Percentiles rank a stretch among this genome's conserved stretches.
These are phyloP conservation scores for Lysiphlebus fabarum DNA, from an alignment of 1,140 invertebrate species.

Conservation along the genomic window DNA sequence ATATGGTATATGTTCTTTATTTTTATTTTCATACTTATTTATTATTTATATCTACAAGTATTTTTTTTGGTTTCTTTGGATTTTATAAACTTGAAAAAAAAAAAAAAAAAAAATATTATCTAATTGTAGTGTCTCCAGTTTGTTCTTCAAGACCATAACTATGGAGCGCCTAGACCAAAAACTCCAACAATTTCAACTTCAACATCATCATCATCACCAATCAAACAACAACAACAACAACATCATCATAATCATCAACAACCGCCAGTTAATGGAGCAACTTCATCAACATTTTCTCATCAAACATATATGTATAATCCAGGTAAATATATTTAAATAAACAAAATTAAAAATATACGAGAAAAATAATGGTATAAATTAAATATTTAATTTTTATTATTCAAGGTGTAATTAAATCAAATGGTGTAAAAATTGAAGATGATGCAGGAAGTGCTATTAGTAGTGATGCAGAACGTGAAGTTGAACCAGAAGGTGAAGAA, in stretches of 20 bases:
- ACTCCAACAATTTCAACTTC: conserved; percentile 59
- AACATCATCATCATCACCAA: conserved; percentile 46
- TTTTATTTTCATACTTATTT: conserved; percentile 12
- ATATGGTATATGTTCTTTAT: too few relatives aligned
- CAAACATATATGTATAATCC: conserved; percentile 44
- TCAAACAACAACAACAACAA: conserved; percentile 49
- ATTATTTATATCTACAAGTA: background rate
- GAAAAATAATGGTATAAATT: conserved; percentile 5
- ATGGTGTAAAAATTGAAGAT: conserved; percentile 51
- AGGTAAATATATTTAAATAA: conserved; percentile 33
- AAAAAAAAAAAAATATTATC: conserved; percentile 33
- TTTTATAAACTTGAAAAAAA: too few relatives aligned
- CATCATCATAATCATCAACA: conserved; percentile 40
- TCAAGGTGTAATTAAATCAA: conserved; percentile 29
- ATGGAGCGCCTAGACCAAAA: conserved; percentile 68
- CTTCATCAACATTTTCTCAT: conserved; percentile 40
- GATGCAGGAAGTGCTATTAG: conserved; percentile 68
- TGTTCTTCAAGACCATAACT: conserved; percentile 79
- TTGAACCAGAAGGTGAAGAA: conserved; percentile 74
- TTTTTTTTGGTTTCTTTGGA: too few relatives aligned
- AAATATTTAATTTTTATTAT: background rate
- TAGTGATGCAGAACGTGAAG: conserved; percentile 57
- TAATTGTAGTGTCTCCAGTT: conserved; percentile 60
- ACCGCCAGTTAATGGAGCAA: conserved; percentile 44
- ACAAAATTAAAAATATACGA: conserved; percentile 8